Evolutionary conservation across 1,140 invertebrate genomes (phyloP), one percentile per base, ranked within the genome.

Genomic region (Sminthurides bifidus): DNA sequence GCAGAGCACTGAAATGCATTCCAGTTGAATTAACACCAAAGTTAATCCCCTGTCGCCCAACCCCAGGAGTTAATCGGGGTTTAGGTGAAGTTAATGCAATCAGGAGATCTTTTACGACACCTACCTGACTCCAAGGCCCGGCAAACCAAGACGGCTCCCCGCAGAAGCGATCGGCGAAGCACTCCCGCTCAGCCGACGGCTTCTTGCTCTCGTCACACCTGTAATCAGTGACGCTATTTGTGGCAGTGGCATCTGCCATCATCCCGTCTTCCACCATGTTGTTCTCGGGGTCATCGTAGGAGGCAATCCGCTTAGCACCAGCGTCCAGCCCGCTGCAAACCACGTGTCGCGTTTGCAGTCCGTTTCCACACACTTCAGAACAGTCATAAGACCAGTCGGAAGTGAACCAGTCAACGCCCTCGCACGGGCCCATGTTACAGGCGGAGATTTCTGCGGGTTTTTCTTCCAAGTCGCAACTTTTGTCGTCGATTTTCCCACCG

Each of bases 101-200:
- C n/a, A n/a, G n/a, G n/a, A n/a, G n/a, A n/a, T n/a, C n/a, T n/a
- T n/a, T n/a, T 33, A 44, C 24, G 3, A 31, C 31, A 50, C 60
- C 59, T 62, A 78, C 77, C 69, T 77, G 67, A 2, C 75, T 70
- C 83, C 83, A 85, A 1, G 80, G 75, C 19, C 82, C 80, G 21
- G 72, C 68, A 60, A 81, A 82, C 83, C 83, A 87, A 59, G 15
- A 29, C 2, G 79, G 74, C 1, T 77, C 79, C 21, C 76, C 75
- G 66, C 82, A 85, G 5, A 75, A 71, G 51, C 74, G 75, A 31
- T 76, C 76, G 40, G 76, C 78, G 46, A 74, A 74, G 61, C 84
- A 86, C 2, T 74, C 73, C 62, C 79, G 71, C 1, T 74, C 73
- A 3, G 71, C 74, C 51, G 76, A 73, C 0, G 82, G 82, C 60